These are phyloP conservation scores for Cerastis leucographa DNA, from an alignment of 2,888 invertebrate species.

Conservation along the genomic window DNA sequence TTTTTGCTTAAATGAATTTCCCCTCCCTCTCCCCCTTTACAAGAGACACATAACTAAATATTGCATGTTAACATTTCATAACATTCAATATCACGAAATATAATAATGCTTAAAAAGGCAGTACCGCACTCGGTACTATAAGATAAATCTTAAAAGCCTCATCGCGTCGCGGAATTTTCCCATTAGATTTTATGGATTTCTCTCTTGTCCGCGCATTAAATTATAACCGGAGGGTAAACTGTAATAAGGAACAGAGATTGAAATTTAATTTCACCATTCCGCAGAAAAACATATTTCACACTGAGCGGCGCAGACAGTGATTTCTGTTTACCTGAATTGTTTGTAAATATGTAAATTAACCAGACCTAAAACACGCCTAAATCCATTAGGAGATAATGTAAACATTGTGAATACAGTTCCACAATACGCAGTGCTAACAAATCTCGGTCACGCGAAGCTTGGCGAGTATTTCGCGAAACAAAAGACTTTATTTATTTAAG, in stretches of 20 bases:
- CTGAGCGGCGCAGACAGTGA: slow-evolving; percentile 64
- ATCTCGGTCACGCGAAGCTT: slow-evolving; percentile 71
- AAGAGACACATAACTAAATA: slow-evolving; percentile 35
- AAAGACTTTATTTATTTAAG: slow-evolving; percentile 81
- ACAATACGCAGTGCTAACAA: slow-evolving; percentile 64
- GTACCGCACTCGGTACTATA: slow-evolving; percentile 74
- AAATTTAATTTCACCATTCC: slow-evolving; percentile 81
- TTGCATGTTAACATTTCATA: slow-evolving; percentile 49
- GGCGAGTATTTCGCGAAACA: slow-evolving; percentile 74
- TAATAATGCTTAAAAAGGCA: slow-evolving; percentile 73
- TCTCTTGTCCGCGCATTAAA: slow-evolving; percentile 87
- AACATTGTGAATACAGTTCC: slow-evolving; percentile 57
- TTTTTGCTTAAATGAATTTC: background rate
- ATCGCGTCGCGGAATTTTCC: slow-evolving; percentile 84
- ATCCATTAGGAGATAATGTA: slow-evolving; percentile 56
- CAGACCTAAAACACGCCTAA: slow-evolving; percentile 52
- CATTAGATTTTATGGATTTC: slow-evolving; percentile 89
- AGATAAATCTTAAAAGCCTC: slow-evolving; percentile 87
- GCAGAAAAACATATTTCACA: slow-evolving; percentile 69
- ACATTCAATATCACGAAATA: slow-evolving; percentile 60
- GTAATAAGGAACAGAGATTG: slow-evolving; percentile 78
- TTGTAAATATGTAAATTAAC: slow-evolving; percentile 61
- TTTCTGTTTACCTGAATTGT: slow-evolving; percentile 59
- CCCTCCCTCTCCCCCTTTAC: background rate
- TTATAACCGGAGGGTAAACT: slow-evolving; percentile 84